phyloP scores from a whole-genome alignment of 2,888 invertebrate genomes.

The Anthophora plumipes region DNA sequence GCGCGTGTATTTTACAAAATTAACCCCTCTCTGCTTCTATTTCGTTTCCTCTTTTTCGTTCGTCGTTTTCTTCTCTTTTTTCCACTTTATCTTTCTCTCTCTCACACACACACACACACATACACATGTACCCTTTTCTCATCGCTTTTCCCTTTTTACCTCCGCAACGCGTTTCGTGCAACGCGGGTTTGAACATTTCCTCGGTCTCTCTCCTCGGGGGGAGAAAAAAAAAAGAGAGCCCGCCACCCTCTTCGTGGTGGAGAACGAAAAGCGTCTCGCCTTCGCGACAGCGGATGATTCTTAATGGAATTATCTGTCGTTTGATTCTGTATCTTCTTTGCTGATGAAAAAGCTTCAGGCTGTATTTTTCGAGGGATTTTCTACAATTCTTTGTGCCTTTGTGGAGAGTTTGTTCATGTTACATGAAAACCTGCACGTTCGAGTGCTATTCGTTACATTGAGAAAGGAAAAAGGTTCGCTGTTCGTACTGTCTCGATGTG shows the following conservation, averaged over 20 bases:
- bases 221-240: neutral
- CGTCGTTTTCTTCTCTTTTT: neutral
- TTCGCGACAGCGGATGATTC: neutral
- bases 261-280: slow-evolving; percentile 7
- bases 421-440: too few relatives aligned
- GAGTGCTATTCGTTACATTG: neutral
- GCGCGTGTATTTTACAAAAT: slow-evolving; percentile 56
- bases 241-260: neutral
- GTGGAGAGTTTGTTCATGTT: too few relatives aligned
- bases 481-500: neutral
- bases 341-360: neutral
- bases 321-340: neutral
- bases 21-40: slow-evolving; percentile 37
- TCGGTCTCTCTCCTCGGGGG: too few relatives aligned
- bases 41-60: neutral
- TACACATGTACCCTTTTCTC: too few relatives aligned
- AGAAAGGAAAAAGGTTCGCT: too few relatives aligned
- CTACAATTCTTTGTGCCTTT: neutral
- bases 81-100: neutral
- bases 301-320: slow-evolving; percentile 14
- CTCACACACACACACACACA: too few relatives aligned
- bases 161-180: slow-evolving; percentile 17
- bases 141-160: too few relatives aligned
- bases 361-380: neutral
- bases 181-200: slow-evolving; percentile 22